These are phyloP conservation scores for Cerastoderma edule DNA, from an alignment of 2,888 invertebrate species.

Conservation along the genomic window DNA sequence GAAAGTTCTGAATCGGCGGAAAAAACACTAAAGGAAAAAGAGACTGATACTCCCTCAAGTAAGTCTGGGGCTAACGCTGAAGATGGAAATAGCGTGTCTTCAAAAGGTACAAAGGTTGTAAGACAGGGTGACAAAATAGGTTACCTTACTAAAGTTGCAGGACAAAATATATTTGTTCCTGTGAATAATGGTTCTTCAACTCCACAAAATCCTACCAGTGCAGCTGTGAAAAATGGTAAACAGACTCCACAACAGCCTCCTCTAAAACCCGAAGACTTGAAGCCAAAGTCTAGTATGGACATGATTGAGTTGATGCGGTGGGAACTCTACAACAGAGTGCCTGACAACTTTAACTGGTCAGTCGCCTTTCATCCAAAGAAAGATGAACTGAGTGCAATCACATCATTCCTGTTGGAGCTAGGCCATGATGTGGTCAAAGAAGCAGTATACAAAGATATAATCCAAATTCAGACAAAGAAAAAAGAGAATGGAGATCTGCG, in stretches of 20 bases:
- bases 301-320: constrained; percentile 73
- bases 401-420: constrained; percentile 95
- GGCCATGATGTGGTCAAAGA: constrained; percentile 96
- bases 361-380: constrained; percentile 64
- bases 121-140: constrained; percentile 52
- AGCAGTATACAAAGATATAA: constrained; percentile 95
- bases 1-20: neutral
- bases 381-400: constrained; percentile 83
- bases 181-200: constrained; percentile 15
- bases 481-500: constrained; percentile 85
- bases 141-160: constrained; percentile 46
- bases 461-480: constrained; percentile 93
- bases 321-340: constrained; percentile 71
- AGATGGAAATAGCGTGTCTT: neutral
- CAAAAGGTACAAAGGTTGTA: constrained; percentile 24
- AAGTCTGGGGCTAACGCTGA: neutral
- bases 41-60: neutral
- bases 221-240: neutral
- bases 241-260: constrained; percentile 17
- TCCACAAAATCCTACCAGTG: neutral
- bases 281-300: constrained; percentile 71
- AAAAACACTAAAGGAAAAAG: neutral
- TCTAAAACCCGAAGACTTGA: constrained; percentile 40
- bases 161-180: constrained; percentile 56
- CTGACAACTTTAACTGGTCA: constrained; percentile 71